phyloP scores from a whole-genome alignment of 2,888 invertebrate species.

The Rhabditoides inermis region DNA sequence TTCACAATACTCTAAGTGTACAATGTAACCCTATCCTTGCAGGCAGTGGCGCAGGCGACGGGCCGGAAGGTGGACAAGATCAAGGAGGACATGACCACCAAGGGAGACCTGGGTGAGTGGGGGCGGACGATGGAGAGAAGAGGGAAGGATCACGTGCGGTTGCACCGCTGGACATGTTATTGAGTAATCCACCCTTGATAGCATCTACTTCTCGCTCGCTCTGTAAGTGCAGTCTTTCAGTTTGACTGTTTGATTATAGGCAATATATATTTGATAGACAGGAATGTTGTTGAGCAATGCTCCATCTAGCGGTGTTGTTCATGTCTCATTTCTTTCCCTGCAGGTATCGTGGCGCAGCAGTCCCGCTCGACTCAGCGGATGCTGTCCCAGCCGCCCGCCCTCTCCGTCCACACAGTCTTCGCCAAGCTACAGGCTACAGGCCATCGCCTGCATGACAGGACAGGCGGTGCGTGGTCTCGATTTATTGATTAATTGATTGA shows the following conservation, averaged over 20 bases:
- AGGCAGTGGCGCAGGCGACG: conserved; percentile 28
- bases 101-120: conserved; percentile 83
- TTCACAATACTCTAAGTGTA: too few species aligned
- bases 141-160: conserved; percentile 52
- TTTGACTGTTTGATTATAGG: too few species aligned
- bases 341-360: conserved; percentile 43
- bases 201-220: too few species aligned
- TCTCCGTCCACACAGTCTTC: conserved; percentile 71
- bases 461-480: conserved; percentile 11
- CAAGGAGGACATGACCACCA: conserved; percentile 65
- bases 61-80: conserved; percentile 65
- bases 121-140: conserved; percentile 63
- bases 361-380: conserved; percentile 66
- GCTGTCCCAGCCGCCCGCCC: conserved; percentile 74
- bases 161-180: background rate
- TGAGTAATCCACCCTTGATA: too few species aligned
- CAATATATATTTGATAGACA: too few species aligned
- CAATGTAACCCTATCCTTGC: too few species aligned
- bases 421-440: conserved; percentile 74
- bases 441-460: conserved; percentile 78
- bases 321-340: conserved; percentile 20
- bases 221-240: too few species aligned
- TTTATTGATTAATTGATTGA: too few species aligned
- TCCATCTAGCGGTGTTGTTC: too few species aligned
- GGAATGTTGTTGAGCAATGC: too few species aligned